Evolutionary conservation across 1,140 invertebrate species (phyloP).

Genomic region (Penaeus indicus): DNA sequence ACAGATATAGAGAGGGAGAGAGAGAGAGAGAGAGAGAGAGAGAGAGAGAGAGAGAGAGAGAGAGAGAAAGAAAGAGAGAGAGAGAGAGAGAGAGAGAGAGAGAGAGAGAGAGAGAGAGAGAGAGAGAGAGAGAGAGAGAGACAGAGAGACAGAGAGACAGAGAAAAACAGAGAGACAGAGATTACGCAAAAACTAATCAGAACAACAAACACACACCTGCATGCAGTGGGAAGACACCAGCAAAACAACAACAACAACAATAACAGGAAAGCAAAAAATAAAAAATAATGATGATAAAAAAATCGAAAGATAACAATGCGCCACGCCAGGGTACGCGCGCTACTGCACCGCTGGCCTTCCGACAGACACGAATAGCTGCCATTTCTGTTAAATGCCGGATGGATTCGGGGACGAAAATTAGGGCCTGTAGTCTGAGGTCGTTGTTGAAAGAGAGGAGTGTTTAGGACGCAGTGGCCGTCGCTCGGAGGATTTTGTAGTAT

Average conservation of each 20-base stretch:
- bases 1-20: background rate
- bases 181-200: background rate
- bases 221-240: background rate
- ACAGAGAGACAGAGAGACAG: slow-evolving; percentile 17
- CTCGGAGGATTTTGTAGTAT: background rate
- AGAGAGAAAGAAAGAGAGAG: background rate
- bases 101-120: slow-evolving; percentile 30
- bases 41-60: background rate
- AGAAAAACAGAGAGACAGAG: slow-evolving; percentile 9
- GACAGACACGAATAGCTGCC: too few species aligned
- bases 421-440: background rate
- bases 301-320: too few species aligned
- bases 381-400: too few species aligned
- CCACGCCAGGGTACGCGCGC: too few species aligned
- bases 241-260: background rate
- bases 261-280: background rate
- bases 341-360: too few species aligned
- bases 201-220: background rate
- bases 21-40: background rate
- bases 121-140: slow-evolving; percentile 30
- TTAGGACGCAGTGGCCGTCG: background rate
- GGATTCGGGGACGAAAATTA: too few species aligned
- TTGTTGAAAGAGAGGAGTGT: background rate
- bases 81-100: background rate
- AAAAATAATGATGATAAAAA: background rate